Base-by-base conservation (phyloP, 2,888 invertebrate genomes). In the Amphipoea oculea region DNA sequence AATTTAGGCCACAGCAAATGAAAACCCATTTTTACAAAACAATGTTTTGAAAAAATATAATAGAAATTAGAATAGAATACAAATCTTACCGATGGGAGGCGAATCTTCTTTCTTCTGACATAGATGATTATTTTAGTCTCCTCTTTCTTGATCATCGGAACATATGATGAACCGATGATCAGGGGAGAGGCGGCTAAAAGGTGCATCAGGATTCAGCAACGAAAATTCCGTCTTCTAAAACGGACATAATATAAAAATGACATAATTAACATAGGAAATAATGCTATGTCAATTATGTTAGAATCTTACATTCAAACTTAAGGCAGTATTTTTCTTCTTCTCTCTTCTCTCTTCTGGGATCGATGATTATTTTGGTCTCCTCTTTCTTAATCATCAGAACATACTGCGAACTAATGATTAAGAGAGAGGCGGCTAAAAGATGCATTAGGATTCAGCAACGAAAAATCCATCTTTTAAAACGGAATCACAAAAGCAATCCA, bases 331-430 rank as follows among this genome's bases (percentile, higher is more conserved):
- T 11, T 2, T 48, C 48, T 12, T 48, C 48, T 48, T 11, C 11
- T 48, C 12, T 48, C 48, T 54, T 51, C 17, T 51, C 20, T 54
- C 54, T 54, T 54, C 54, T 54, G 20, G 2, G 2, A 20, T 7
- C 20, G 54, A 54, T 54, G 54, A 54, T 20, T 54, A 54, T 54
- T 54, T 54, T 20, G 20, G 6, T 7, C 20, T 6, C 54, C 54
- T 20, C 20, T 54, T 54, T 20, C 0, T 7, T 5, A 0, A 23
- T 9, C 54, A 54, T 54, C 9, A 54, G 23, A 7, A 54, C 54
- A 3, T 54, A 9, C 20, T 0, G 2, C 0, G 23, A 9, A 0
- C 23, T 3, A 0, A 54, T 23, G 54, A 9, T 54, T 0, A 54
- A 3, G 2, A 54, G n/a, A 60, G 12, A 60, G 60, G 60, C 12